Conservation (phyloP, 2,113 vertebrate genomes). For the Gymnogyps californianus region DNA sequence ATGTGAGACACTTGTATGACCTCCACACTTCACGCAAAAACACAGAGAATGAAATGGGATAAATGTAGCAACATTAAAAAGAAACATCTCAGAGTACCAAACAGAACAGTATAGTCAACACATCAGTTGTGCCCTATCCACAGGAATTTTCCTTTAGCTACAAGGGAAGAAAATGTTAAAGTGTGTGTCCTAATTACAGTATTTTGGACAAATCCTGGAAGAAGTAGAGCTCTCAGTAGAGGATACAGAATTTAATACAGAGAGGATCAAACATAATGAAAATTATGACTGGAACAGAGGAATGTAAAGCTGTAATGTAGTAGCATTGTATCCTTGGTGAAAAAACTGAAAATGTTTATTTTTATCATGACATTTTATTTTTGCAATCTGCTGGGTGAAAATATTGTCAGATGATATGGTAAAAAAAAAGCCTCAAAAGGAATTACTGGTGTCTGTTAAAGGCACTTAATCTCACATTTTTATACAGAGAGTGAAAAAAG, state of each 20-base stretch:
- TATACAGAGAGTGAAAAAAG: background rate
- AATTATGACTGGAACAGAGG: background rate
- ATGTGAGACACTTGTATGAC: fast-evolving
- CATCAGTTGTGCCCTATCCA: background rate
- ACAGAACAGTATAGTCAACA: background rate
- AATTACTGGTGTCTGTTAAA: background rate
- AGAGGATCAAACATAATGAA: background rate
- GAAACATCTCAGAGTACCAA: background rate
- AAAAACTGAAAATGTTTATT: background rate
- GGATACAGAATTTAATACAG: background rate
- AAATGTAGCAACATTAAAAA: background rate
- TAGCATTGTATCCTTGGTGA: background rate
- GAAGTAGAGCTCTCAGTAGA: background rate
- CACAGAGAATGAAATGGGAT: background rate
- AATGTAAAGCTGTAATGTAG: background rate
- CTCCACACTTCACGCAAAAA: background rate
- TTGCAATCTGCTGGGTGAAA: background rate
- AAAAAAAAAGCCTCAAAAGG: background rate
- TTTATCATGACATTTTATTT: background rate
- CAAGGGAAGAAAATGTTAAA: background rate
- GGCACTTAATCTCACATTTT: background rate
- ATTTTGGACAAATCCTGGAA: background rate
- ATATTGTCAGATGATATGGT: background rate
- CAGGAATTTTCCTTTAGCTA: background rate
- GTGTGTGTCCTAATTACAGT: background rate